Base-by-base conservation (phyloP, 2,888 invertebrate species). In the Cheilosia scutellata region DNA sequence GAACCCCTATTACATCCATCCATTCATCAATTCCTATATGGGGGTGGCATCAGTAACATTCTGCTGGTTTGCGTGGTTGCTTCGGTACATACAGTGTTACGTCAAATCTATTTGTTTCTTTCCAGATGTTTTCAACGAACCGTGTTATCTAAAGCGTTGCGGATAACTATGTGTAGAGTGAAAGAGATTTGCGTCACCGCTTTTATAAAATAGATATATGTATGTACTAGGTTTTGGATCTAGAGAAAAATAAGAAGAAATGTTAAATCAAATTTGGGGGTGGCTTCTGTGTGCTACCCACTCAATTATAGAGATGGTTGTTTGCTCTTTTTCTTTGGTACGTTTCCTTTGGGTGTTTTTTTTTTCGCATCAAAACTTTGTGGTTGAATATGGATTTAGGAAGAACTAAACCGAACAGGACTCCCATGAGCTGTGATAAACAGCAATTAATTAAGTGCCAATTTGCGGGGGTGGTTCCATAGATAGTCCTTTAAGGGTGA, bases 91-190 rank as follows among this genome's bases (percentile, higher is more conserved):
- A 53, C 51, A 40, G 29, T 16, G 53, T 62, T 66, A 68, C 80
- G 80, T 79, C 58, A 79, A 65, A 66, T 74, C 20, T 42, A 20
- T 63, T 74, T 47, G 44, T 20, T 62, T 75, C 75, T 9, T 62
- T 75, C 80, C 80, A 80, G 80, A 80, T 80, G 80, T 75, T 80
- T 80, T 62, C 13, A 44, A 7, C 20, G 6, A 49, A 78, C 63
- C 40, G 63, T 57, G 63, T 57, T 63, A 68, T 68, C 33, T 37
- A 58, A 29, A 9, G 13, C 27, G 11, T 51, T 25, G 51, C 33
- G 4, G 33, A 13, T 51, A 27, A 51, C 11, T 5, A 9, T 16
- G n/a, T 51, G 25, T 49, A 49, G 4, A 42, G 53, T 53, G 53
- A 29, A 11, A 42, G 7, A 29, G 16, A 44, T 27, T 44, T 71